Evolutionary conservation across 2,797 vertebrate genomes (phyloP), one percentile per base, ranked within the genome.

Genomic region (Kryptopterus vitreolus): DNA sequence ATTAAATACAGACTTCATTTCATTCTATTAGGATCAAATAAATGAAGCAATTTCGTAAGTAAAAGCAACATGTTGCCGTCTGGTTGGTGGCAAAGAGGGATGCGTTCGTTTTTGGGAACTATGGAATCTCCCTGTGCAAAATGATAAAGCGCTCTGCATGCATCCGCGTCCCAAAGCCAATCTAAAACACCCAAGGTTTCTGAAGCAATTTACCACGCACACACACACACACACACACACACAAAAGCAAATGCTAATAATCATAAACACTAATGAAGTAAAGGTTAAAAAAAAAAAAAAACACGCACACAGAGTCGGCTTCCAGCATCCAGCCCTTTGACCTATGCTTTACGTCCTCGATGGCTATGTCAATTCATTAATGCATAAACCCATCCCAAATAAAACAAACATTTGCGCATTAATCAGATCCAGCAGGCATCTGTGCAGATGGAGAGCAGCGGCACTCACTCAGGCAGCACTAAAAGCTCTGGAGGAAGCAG

Each of bases 401-500:
- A 78, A 83, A 85, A 70, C 79, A 78, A 82, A 82, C 76, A 78
- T 78, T 78, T 73, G 76, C 35, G 38, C 68, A 82, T 82, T 66
- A 78, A 82, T 82, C 75, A 77, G 81, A 58, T 72, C 68, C 75
- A 62, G 80, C 48, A 35, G 76, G 72, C 81, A 48, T 65, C 58
- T 73, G 31, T 66, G 75, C 59, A 65, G 68, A 78, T 22, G 59
- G 61, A 78, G 69, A 46, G 68, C 75, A 59, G 76, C 15, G 77
- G 66, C 66, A 78, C 65, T 76, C 66, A 76, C 65, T 78, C 48
- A 73, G 76, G 74, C 80, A 65, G 80, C 3, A 73, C 80, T 86
- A 85, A 84, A 86, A 86, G 86, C 77, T 78, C 57, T 50, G 58
- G 65, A 83, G 85, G 78, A 85, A 82, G 53, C 63, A 26, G 69